These are phyloP conservation scores for Pycnonotus jocosus DNA, from an alignment of 2,113 vertebrate genomes.

Conservation along the genomic window DNA sequence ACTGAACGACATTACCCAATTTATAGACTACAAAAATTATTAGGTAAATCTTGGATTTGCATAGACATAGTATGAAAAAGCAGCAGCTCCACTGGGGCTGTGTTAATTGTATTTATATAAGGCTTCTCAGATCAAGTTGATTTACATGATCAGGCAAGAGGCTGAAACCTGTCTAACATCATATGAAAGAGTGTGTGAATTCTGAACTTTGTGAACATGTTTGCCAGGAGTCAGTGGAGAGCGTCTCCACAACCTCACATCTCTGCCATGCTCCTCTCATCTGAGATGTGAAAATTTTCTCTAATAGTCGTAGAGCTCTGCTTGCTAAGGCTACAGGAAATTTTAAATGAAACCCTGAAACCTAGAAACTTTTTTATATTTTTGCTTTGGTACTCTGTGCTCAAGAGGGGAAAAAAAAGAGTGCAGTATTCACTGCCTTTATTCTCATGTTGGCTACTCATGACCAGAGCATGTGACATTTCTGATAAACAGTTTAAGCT, in stretches of 20 bases:
- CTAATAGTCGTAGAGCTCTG: background rate
- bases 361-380: background rate
- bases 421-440: background rate
- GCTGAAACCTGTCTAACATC: background rate
- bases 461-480: background rate
- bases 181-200: background rate
- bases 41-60: background rate
- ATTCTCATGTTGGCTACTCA: background rate
- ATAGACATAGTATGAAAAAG: background rate
- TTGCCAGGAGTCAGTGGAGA: background rate
- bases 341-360: background rate
- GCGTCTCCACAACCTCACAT: background rate
- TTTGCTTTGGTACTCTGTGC: background rate
- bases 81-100: background rate
- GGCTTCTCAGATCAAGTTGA: background rate
- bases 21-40: background rate
- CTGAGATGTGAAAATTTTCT: background rate
- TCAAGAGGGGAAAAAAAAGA: background rate
- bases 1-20: background rate
- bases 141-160: background rate
- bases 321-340: background rate
- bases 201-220: background rate
- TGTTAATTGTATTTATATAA: background rate
- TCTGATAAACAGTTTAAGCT: background rate
- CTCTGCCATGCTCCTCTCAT: background rate